A percentile compares a stretch with the other conserved stretches of the same genome.
Conservation (phyloP, 2,797 vertebrate species). For the Oryzias dopingdopingensis region DNA sequence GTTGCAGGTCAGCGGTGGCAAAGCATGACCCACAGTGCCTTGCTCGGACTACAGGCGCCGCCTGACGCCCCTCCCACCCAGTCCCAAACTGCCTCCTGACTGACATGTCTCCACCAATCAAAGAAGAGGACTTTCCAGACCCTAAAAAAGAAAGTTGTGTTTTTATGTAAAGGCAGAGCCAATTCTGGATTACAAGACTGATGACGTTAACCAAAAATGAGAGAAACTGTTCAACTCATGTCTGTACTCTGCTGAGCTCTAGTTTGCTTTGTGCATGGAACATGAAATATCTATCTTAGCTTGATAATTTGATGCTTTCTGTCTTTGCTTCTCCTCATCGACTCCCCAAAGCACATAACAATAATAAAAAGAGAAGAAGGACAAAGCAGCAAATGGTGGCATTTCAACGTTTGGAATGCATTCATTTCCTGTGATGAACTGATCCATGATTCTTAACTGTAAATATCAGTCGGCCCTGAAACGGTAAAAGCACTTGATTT, state of each 20-base stretch:
- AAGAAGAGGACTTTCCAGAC: constrained; percentile 30
- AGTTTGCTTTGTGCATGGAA: constrained; percentile 65
- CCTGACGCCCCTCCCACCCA: constrained; percentile 50
- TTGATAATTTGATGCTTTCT: constrained; percentile 40
- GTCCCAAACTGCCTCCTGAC: constrained; percentile 28
- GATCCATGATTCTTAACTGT: constrained; percentile 60
- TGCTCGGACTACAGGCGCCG: constrained; percentile 62
- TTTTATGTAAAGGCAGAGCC: constrained; percentile 3
- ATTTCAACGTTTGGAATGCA: constrained; percentile 26
- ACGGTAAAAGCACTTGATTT: constrained; percentile 68
- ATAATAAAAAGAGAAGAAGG: constrained; percentile 5
- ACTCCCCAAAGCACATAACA: constrained; percentile 52
- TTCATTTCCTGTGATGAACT: constrained; percentile 24
- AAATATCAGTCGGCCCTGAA: constrained; percentile 48
- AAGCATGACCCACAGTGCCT: constrained; percentile 69
- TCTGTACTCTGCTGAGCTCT: constrained; percentile 64
- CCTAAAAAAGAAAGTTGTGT: constrained; percentile 27
- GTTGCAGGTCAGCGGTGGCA: constrained; percentile 52
- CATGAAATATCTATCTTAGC: constrained; percentile 40
- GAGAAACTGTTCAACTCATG: constrained; percentile 43
- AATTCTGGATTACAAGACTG: too few relatives aligned
- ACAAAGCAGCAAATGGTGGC: constrained; percentile 22
- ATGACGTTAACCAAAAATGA: constrained; percentile 11
- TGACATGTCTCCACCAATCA: constrained; percentile 29
- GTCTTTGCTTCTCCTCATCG: constrained; percentile 36